phyloP scores from a whole-genome alignment of 1,140 invertebrate genomes.

The Drosophila obscura region DNA sequence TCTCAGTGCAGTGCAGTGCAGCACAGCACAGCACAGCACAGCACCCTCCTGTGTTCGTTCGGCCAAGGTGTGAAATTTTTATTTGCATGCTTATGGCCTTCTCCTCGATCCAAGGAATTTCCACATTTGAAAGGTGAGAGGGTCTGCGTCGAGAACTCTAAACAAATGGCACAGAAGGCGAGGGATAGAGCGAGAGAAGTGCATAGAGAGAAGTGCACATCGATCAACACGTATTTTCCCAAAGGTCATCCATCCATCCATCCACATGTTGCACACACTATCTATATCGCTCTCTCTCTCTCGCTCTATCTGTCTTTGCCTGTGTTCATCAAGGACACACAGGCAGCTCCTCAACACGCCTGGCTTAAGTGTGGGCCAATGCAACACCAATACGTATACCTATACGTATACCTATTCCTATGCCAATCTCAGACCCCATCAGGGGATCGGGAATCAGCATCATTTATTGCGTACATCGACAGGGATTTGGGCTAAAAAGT shows the following conservation, averaged over 20 bases:
- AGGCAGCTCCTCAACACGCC: slow-evolving; percentile 30
- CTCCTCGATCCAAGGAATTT: slow-evolving; percentile 59
- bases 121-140: slow-evolving; percentile 76
- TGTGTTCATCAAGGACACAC: slow-evolving; percentile 48
- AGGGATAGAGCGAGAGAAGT: slow-evolving; percentile 12
- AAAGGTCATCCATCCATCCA: slow-evolving; percentile 55
- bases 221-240: slow-evolving; percentile 71
- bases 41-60: slow-evolving; percentile 13
- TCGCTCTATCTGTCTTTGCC: slow-evolving; percentile 2
- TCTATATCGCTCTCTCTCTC: background rate
- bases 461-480: background rate
- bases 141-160: slow-evolving; percentile 36
- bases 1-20: background rate
- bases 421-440: background rate
- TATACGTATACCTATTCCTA: background rate
- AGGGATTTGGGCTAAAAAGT: background rate
- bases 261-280: no score
- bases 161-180: slow-evolving; percentile 29
- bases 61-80: slow-evolving; percentile 78
- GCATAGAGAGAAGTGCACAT: slow-evolving; percentile 1
- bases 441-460: background rate
- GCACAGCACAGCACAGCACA: background rate
- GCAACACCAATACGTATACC: slow-evolving; percentile 17
- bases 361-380: slow-evolving; percentile 41
- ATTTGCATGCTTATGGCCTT: slow-evolving; percentile 73